Base-by-base conservation (phyloP, 2,888 invertebrate genomes). In the Brenthis ino region DNA sequence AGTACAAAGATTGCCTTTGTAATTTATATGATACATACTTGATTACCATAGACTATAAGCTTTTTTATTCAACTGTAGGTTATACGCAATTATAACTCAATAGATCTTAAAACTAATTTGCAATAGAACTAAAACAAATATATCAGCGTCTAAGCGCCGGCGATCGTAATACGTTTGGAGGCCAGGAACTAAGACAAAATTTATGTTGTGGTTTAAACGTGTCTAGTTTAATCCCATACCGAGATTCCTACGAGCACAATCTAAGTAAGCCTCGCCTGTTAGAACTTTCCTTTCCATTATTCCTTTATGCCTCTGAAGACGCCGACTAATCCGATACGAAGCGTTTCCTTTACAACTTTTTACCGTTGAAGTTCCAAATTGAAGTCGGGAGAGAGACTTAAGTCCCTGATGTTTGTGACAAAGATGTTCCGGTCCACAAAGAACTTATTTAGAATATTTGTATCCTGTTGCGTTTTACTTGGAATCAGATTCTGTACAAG, bases 261-360 rank as follows among this genome's bases (percentile, higher is more conserved):
- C 85, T 86, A 83, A 88, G 84, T 86, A 87, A 88, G 83, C 81
- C 82, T 82, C 79, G 80, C 79, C 83, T 81, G 84, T 85, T 85
- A 82, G 82, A 88, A 73, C 81, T 86, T 85, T 84, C 82, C 81
- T 86, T 85, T 85, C 85, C 82, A 86, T 86, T 87, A 84, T 86
- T 85, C 81, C 80, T 79, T 75, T 80, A 81, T 79, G 80, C 80
- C 82, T 68, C 64, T 55, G 80, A 81, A 72, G 73, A 70, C 67
- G 81, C 81, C 78, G 80, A 79, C 82, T 89, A 86, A 88, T 89
- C 86, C 85, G 78, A 75, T 77, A 75, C 61, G 77, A 77, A 81
- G 78, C 80, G 84, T 83, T 82, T 82, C 84, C 80, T 81, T 76
- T 79, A 77, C 79, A 81, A 80, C 74, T 79, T 77, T 80, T 83